A percentile compares a stretch with the other conserved stretches of the same genome.
These are phyloP conservation scores for Micromys minutus DNA, from an alignment of 2,113 vertebrate genomes.

Conservation along the genomic window DNA sequence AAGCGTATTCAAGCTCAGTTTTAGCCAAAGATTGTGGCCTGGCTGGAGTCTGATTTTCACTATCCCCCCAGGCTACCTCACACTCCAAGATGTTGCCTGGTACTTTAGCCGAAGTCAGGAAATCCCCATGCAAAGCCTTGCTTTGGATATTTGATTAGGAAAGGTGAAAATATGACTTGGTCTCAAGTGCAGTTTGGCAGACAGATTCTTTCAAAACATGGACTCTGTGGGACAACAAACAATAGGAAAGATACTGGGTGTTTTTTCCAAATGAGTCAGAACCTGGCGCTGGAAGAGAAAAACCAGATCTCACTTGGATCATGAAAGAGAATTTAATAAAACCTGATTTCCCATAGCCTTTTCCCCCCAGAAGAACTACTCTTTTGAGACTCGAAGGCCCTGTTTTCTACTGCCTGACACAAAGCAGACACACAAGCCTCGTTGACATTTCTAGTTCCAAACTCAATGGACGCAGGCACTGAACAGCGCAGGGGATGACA, in stretches of 20 bases:
- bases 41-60: not conserved
- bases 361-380: not conserved
- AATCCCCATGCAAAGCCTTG: conserved; percentile 21
- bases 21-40: not conserved
- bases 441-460: conserved; percentile 51
- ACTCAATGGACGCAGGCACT: not conserved
- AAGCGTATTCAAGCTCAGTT: conserved; percentile 14
- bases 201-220: conserved; percentile 27
- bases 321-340: conserved; percentile 8
- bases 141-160: conserved; percentile 8
- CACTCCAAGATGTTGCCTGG: not conserved
- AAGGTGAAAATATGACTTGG: not conserved
- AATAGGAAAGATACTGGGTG: not conserved
- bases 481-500: conserved; percentile 25
- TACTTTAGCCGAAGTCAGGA: conserved; percentile 18
- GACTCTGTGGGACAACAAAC: not conserved
- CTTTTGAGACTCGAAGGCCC: conserved; percentile 15
- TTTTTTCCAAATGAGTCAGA: not conserved
- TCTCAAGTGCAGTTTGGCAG: not conserved
- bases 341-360: conserved; percentile 51
- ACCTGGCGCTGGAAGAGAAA: not conserved
- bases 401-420: not conserved
- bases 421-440: not conserved
- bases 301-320: conserved; percentile 12
- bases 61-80: not conserved